Evolutionary conservation across 35 echinoderm and acorn worm species (phyloP), one percentile per base, ranked within the genome.

Genomic region (Eucidaris tribuloides): DNA sequence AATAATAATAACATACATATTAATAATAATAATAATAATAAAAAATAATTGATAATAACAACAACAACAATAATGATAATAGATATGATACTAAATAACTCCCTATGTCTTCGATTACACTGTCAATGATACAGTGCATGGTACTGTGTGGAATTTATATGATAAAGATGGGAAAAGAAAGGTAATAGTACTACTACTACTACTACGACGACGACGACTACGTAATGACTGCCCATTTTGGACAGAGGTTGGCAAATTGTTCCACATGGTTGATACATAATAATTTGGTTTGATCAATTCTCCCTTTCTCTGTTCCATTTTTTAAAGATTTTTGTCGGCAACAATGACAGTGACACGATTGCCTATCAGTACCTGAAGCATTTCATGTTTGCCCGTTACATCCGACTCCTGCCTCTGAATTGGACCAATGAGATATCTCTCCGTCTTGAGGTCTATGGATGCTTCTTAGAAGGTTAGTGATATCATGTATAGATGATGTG

Each of bases 401-500:
- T 95, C 31, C 86, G 92, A 2, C 22, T 95, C 25, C 39, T 90
- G 5, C 92, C 92, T 14, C 74, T 94, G 23, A 72, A 89, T 7
- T 94, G 92, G 92, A 68, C 78, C 71, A 77, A 81, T 6, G 92
- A 90, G 55, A 95, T 95, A 14, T 42, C 87, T 2, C 92, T 95
- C 1, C 41, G 87, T 59, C 25, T 95, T 20, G 92, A 95, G 55
- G 82, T 95, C 42, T 90, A 85, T 64, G 92, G 92, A 0, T 95
- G 87, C 33, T 95, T 86, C 54, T 27, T 95, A 19, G 48, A 48
- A 77, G 92, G 92, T 95, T 36, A 90, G 74, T 17, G 7, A 33
- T 17, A 13, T 42, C 65, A n/a, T n/a, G n/a, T n/a, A n/a, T n/a
- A n/a, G n/a, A n/a, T n/a, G n/a, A n/a, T n/a, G n/a, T n/a, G n/a